Base-by-base conservation (phyloP, 2,888 invertebrate species). In the Chironomus riparius region DNA sequence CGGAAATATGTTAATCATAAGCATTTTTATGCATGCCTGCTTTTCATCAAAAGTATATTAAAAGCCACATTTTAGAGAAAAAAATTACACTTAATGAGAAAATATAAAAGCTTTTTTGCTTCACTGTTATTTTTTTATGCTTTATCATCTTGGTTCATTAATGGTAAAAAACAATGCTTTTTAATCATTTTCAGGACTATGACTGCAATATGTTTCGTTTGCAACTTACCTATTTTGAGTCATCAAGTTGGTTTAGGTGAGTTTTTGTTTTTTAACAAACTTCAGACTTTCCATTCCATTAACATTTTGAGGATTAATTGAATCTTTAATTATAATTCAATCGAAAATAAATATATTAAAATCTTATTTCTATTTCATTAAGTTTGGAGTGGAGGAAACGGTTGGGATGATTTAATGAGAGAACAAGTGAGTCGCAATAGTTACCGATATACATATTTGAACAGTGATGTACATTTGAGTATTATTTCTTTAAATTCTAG, bases 181-280 rank as follows among this genome's bases (percentile, higher is more conserved):
- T 15, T 71, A 15, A 22, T 73, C 24, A 22, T 83, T 80, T 85
- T 79, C 90, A 94, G 94, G 91, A 94, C 92, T 83, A 94, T 94
- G 94, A 92, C 94, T 82, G 92, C 94, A 84, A 91, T 94, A 87
- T 96, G 96, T 87, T 96, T 96, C 88, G 95, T 96, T 81, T 96
- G 96, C 92, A 95, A 96, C 86, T 88, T 95, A 82, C 95, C 96
- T 81, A 95, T 96, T 83, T 88, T 95, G 84, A 94, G 93, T 79
- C 95, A 96, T 86, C 96, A 96, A 89, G 94, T 95, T 82, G 95
- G 94, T 70, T 86, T 95, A 85, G 24, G 65, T 65, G 6, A 65
- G 22, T 65, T 56, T 50, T n/a, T 5, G 13, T 5, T 15, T n/a
- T 2, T 12, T n/a, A 50, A 12, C 50, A 12, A 13, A 50, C 4